phyloP scores from a whole-genome alignment of 37 sponge, comb jelly and placozoan genomes.

The Haliclona indistincta region DNA sequence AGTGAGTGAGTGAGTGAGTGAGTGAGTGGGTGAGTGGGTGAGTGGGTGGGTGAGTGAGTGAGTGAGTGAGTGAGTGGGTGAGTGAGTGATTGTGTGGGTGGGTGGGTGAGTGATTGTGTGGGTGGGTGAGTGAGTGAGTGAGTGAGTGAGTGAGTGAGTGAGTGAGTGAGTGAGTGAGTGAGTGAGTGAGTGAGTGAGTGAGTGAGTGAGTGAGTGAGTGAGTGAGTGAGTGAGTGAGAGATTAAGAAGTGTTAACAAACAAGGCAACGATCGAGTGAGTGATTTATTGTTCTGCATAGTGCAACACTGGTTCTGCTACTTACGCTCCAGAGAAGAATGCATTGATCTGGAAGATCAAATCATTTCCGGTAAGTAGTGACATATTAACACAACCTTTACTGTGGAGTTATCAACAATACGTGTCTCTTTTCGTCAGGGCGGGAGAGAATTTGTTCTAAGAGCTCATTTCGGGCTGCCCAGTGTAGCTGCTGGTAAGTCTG shows the following conservation, averaged over 20 bases:
- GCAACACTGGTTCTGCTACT: constrained; percentile 73
- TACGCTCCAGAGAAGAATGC: constrained; percentile 93
- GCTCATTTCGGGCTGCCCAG: constrained; percentile 98
- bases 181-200: constrained; percentile 27
- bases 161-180: constrained; percentile 14
- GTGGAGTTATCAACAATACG: constrained; percentile 25
- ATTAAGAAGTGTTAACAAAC: background rate
- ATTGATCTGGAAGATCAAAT: constrained; percentile 89
- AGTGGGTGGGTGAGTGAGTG: background rate
- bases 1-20: constrained; percentile 25
- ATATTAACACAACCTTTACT: constrained; percentile 76
- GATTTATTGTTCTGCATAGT: constrained; percentile 6
- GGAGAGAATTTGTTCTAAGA: constrained; percentile 87
- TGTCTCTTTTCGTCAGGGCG: constrained; percentile 69
- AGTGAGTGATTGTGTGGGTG: constrained; percentile 2
- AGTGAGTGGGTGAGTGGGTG: constrained; percentile 10
- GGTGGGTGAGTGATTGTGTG: constrained; percentile 14
- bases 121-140: constrained; percentile 18
- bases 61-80: constrained; percentile 14
- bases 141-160: constrained; percentile 15
- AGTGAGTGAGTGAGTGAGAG: constrained; percentile 11
- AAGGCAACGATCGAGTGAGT: constrained; percentile 1
- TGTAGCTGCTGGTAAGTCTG: constrained; percentile 73
- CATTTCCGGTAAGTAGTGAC: constrained; percentile 84
- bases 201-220: constrained; percentile 27